Evolutionary conservation across 2,113 vertebrate species (phyloP).

Genomic region (Carlito syrichta): DNA sequence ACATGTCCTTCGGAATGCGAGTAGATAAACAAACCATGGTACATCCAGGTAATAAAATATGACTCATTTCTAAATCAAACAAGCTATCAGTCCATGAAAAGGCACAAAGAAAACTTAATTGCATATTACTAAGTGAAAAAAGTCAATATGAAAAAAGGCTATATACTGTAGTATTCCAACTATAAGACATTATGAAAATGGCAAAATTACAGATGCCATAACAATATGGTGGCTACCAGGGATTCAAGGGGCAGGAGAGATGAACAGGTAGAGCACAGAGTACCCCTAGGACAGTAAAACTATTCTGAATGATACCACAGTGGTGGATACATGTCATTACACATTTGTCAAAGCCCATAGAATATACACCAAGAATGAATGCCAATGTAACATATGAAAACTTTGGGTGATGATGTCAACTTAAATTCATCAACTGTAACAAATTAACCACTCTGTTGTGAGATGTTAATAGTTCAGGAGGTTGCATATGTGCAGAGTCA

Average conservation of each 20-base stretch:
- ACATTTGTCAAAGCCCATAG: not conserved
- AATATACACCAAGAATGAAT: not conserved
- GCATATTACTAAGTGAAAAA: no score
- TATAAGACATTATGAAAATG: not conserved
- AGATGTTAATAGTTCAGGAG: not conserved
- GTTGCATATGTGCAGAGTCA: no score
- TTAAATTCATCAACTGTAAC: not conserved
- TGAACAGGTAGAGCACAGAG: not conserved
- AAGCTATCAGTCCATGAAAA: not conserved
- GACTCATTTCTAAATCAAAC: not conserved
- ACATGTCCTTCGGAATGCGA: not conserved
- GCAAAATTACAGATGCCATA: not conserved
- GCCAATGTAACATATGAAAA: not conserved
- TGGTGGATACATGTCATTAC: not conserved
- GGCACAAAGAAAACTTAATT: not conserved
- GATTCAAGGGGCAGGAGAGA: not conserved
- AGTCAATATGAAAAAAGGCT: no score
- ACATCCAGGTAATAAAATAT: not conserved
- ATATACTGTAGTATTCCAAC: not conserved
- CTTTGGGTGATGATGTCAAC: not conserved
- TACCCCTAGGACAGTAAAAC: not conserved
- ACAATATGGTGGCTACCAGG: not conserved
- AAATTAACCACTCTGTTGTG: not conserved
- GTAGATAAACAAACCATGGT: not conserved
- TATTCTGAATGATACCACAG: not conserved